Conservation (phyloP, 2,113 vertebrate genomes). For the Amphiprion percula region DNA sequence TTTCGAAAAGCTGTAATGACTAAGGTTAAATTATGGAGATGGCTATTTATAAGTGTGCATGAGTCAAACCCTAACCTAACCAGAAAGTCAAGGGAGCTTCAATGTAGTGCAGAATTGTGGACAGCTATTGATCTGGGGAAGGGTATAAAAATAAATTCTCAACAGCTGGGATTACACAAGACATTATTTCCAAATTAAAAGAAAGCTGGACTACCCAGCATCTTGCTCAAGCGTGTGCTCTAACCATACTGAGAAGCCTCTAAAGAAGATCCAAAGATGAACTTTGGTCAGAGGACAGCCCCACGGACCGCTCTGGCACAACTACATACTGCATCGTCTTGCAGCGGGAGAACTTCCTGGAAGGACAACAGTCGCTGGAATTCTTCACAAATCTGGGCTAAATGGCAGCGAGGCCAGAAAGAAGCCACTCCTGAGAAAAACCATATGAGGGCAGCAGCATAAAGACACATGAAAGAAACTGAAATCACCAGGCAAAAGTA, state of each 20-base stretch:
- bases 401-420: constrained; percentile 37
- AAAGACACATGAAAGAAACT: constrained; percentile 24
- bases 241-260: constrained; percentile 54
- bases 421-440: constrained; percentile 29
- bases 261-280: constrained; percentile 52
- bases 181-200: constrained; percentile 41
- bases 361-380: constrained; percentile 53
- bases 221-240: constrained; percentile 21
- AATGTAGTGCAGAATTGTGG: constrained; percentile 17
- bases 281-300: constrained; percentile 29
- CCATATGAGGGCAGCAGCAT: constrained; percentile 11
- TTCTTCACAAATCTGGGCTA: constrained; percentile 54
- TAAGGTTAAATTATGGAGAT: no score
- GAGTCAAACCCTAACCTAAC: constrained; percentile 12
- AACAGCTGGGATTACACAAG: constrained; percentile 28
- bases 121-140: not conserved
- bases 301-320: constrained; percentile 41
- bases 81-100: not conserved
- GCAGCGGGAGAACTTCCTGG: constrained; percentile 53
- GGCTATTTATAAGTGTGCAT: not conserved
- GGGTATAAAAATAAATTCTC: constrained; percentile 35
- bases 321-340: constrained; percentile 23
- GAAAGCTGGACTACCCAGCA: constrained; percentile 24
- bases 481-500: constrained; percentile 42
- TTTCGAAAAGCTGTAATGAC: not conserved